A percentile compares a stretch with the other conserved stretches of the same genome.
These are phyloP conservation scores for Carcinoscorpius rotundicauda DNA, from an alignment of 1,140 invertebrate species.

Conservation along the genomic window DNA sequence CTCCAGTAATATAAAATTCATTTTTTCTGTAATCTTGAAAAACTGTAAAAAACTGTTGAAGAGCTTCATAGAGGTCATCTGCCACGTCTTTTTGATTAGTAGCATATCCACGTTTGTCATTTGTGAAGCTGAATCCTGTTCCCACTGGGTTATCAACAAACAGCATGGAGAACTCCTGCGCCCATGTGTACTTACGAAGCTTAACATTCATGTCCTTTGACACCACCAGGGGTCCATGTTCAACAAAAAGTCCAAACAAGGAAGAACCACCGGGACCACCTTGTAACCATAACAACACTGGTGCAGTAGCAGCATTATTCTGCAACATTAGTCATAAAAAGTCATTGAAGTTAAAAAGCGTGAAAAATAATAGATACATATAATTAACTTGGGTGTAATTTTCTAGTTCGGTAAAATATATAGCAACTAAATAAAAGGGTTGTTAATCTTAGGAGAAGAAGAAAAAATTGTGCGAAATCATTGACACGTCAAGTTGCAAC, in stretches of 20 bases:
- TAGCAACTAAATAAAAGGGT: too few species aligned
- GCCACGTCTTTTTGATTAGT: slow-evolving; percentile 22
- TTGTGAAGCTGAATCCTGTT: slow-evolving; percentile 36
- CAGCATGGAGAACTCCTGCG: slow-evolving; percentile 53
- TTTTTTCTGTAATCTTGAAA: slow-evolving; percentile 22
- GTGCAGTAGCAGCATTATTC: slow-evolving; percentile 30
- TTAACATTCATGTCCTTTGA: slow-evolving; percentile 44
- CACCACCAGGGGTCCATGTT: slow-evolving; percentile 61
- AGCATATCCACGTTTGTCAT: slow-evolving; percentile 15
- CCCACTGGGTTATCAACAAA: slow-evolving; percentile 82
- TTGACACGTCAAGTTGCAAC: too few species aligned
- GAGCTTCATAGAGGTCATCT: slow-evolving; percentile 20
- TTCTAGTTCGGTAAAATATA: not conserved
- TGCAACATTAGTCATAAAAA: slow-evolving; percentile 3
- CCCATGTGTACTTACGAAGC: slow-evolving; percentile 57
- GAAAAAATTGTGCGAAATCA: too few species aligned
- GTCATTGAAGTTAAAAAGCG: not conserved
- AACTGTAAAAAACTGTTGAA: slow-evolving; percentile 24
- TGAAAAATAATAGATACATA: not conserved
- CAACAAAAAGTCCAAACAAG: slow-evolving; percentile 62
- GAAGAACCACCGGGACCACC: slow-evolving; percentile 68
- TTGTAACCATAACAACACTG: slow-evolving; percentile 73
- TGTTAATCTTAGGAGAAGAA: too few species aligned
- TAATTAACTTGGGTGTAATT: not conserved
- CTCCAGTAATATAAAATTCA: slow-evolving; percentile 27